Evolutionary conservation across 1,140 invertebrate genomes (phyloP).

Genomic region (Drosophila tristis): DNA sequence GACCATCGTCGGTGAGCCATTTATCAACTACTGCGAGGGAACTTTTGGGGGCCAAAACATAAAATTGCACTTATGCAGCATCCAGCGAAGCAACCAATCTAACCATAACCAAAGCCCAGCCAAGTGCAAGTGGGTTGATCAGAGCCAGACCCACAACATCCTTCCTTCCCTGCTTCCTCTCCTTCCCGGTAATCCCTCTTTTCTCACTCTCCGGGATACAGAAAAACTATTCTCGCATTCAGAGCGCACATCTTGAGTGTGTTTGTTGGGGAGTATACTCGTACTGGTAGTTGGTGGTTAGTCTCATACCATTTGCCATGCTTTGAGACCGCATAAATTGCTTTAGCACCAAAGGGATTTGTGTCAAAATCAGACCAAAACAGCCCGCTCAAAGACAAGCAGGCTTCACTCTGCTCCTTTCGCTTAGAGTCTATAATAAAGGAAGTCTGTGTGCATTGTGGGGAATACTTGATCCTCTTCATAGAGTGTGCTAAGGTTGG

Average conservation of each 20-base stretch:
- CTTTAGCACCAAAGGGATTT: constrained; percentile 82
- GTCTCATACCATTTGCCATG: constrained; percentile 17
- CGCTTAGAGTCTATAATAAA: constrained; percentile 18
- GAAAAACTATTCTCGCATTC: constrained; percentile 45
- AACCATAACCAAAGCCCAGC: constrained; percentile 69
- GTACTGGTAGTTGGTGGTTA: constrained; percentile 30
- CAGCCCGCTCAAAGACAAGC: constrained; percentile 63
- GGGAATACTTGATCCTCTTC: constrained; percentile 31
- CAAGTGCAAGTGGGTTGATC: constrained; percentile 54
- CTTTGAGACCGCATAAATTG: constrained; percentile 74
- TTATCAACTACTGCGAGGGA: constrained; percentile 66
- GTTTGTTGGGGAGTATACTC: constrained; percentile 13
- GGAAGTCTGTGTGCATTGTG: constrained; percentile 16
- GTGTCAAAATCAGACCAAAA: constrained; percentile 76
- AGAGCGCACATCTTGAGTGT: constrained; percentile 48
- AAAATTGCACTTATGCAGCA: constrained; percentile 78
- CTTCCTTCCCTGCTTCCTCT: neutral
- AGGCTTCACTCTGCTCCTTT: constrained; percentile 31
- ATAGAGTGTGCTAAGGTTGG: neutral
- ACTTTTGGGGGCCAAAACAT: constrained; percentile 65
- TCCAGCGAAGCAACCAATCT: constrained; percentile 53
- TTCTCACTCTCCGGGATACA: neutral
- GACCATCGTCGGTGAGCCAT: constrained; percentile 37
- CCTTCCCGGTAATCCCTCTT: neutral
- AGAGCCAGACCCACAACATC: neutral